Evolutionary conservation across 2,113 vertebrate species (phyloP), one percentile per base, ranked within the genome.

Genomic region (Zeus faber): DNA sequence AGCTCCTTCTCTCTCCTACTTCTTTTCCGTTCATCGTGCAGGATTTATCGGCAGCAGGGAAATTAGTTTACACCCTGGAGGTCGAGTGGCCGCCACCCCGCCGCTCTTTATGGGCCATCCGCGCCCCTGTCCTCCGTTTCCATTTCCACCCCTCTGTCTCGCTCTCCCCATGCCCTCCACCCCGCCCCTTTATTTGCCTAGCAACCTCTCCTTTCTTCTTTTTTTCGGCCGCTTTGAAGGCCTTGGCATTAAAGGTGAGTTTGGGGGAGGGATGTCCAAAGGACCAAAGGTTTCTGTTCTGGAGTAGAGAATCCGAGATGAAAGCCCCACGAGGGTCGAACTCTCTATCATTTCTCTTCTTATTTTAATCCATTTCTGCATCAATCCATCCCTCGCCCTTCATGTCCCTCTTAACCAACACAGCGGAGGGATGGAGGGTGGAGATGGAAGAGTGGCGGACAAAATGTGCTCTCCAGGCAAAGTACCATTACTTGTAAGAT

Each of bases 21-120:
- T n/a, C n/a, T n/a, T n/a, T n/a, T n/a, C n/a, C n/a, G n/a, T n/a
- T n/a, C n/a, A n/a, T n/a, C n/a, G n/a, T n/a, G n/a, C n/a, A n/a
- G n/a, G n/a, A n/a, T n/a, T n/a, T n/a, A n/a, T n/a, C n/a, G 71
- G 63, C 64, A 68, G 64, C 65, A 70, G 67, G 50, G 47, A 63
- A 83, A 82, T 72, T 49, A 54, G 23, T 67, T 69, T 69, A 63
- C 55, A 67, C 62, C 57, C 62, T 51, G 76, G 80, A 85, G 82
- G 82, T 86, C 78, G 71, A 21, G 1, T 62, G 6, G 40, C 5
- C 1, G 49, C 23, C 69, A 40, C 44, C 48, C 68, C 41, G 6
- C 63, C 54, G 25, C 59, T 65, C 35, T 69, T 73, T 70, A 72
- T 70, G 81, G 76, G 76, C 69, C 65, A 70, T 46, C 70, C 50